Evolutionary conservation across 2,888 invertebrate genomes (phyloP), one percentile per base, ranked within the genome.

Genomic region (Helleia helle): DNA sequence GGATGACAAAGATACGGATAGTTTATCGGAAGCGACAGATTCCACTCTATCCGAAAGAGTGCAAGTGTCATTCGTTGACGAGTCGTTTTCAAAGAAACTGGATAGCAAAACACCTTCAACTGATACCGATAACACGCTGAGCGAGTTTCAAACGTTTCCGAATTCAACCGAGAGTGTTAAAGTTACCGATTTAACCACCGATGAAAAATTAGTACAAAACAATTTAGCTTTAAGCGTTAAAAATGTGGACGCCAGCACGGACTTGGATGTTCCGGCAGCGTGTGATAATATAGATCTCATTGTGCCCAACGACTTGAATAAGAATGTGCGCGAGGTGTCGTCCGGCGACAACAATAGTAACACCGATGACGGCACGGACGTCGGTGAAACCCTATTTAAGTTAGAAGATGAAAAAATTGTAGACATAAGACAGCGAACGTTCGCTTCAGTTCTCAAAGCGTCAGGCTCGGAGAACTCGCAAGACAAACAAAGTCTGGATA

Each of bases 121-220:
- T 0, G 84, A 84, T 41, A 81, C 84, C 0, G 84, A 84, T 40
- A 81, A 77, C 47, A 84, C 84, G 9, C 50, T 84, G 0, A 83
- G 83, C 52, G 84, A 84, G 42, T 81, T 76, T 52, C 83, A 83
- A 43, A 66, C 75, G 11, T 71, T 77, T 42, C 75, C 72, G n/a
- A 62, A 56, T 40, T 58, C 53, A 11, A 62, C 50, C 34, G 68
- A 42, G 42, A 46, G 6, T 47, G 55, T 51, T 26, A 66, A 52
- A 70, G 76, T 80, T 76, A 79, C 80, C 74, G 66, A 65, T 46
- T 45, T 53, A 58, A 69, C 84, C 83, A 83, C 84, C 84, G 84
- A 79, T 71, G 71, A 72, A 58, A 66, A 62, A 59, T 65, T 75
- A 83, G 83, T 84, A 84, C 83, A 83, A 84, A 83, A 69, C 63